Evolutionary conservation across 2,888 invertebrate genomes (phyloP).

Genomic region (Pachydiplax longipennis): DNA sequence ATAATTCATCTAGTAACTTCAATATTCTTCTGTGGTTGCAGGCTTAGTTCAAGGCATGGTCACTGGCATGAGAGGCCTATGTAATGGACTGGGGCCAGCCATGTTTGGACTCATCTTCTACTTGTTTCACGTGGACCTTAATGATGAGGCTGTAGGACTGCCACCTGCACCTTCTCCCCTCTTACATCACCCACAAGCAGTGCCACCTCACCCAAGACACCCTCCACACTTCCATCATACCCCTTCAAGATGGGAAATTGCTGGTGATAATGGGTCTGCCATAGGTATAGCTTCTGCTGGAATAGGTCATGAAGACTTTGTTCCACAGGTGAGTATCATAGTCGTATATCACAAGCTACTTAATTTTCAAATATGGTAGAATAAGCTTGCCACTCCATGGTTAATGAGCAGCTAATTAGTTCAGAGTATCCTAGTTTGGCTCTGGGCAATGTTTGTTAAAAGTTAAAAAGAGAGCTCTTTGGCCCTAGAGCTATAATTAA

Average conservation of each 20-base stretch:
- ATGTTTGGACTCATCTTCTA: constrained; percentile 99
- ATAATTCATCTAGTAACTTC: no score
- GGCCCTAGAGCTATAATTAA: no score
- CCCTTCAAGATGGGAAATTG: neutral
- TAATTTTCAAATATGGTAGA: no score
- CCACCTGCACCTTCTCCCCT: constrained; percentile 15
- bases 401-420: neutral
- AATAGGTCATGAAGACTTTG: neutral
- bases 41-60: constrained; percentile 96
- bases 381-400: neutral
- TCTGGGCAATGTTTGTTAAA: no score
- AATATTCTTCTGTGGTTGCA: constrained; percentile 52
- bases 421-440: no score
- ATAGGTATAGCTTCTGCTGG: constrained; percentile 35
- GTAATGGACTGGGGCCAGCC: constrained; percentile 97
- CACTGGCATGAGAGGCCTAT: constrained; percentile 97
- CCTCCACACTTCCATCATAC: constrained; percentile 15
- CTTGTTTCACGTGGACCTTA: constrained; percentile 96
- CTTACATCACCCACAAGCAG: constrained; percentile 5
- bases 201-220: neutral
- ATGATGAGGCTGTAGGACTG: constrained; percentile 66
- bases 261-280: constrained; percentile 30
- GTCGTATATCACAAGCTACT: no score
- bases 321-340: constrained; percentile 24
- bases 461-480: no score